A percentile compares a stretch with the other conserved stretches of the same genome.
phyloP scores from a whole-genome alignment of 2,113 vertebrate genomes.

The Spermophilus dauricus region DNA sequence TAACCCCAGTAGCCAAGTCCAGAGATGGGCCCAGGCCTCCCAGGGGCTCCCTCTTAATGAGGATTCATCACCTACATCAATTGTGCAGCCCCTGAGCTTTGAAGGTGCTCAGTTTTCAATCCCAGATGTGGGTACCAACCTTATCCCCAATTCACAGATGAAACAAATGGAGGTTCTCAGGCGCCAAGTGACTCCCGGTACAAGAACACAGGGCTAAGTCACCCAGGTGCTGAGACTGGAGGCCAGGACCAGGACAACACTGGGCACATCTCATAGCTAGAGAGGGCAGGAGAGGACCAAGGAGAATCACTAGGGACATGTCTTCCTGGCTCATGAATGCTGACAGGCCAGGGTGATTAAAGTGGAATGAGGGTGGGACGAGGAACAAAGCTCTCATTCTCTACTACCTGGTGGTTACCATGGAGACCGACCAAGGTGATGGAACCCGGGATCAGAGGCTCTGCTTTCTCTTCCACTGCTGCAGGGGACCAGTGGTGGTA shows the following conservation, averaged over 20 bases:
- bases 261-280: not conserved
- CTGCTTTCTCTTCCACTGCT: conserved; percentile 50
- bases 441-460: conserved; percentile 64
- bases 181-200: not conserved
- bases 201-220: not conserved
- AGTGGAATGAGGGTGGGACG: conserved; percentile 50
- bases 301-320: too few species aligned
- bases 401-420: not conserved
- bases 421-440: conserved; percentile 67
- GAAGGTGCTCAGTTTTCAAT: not conserved
- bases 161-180: not conserved
- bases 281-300: too few species aligned
- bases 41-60: not conserved
- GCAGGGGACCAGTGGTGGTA: not conserved
- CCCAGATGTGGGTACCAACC: too few species aligned
- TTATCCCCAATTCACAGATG: not conserved
- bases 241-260: too few species aligned
- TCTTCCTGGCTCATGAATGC: not conserved
- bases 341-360: conserved; percentile 42
- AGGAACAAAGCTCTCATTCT: conserved; percentile 81
- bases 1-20: not conserved
- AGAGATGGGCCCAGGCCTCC: too few species aligned
- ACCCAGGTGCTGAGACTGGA: not conserved
- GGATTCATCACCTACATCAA: not conserved
- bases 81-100: not conserved